A percentile compares a stretch with the other conserved stretches of the same genome.
phyloP scores from a whole-genome alignment of 1,140 invertebrate genomes.

The Centruroides sculpturatus region DNA sequence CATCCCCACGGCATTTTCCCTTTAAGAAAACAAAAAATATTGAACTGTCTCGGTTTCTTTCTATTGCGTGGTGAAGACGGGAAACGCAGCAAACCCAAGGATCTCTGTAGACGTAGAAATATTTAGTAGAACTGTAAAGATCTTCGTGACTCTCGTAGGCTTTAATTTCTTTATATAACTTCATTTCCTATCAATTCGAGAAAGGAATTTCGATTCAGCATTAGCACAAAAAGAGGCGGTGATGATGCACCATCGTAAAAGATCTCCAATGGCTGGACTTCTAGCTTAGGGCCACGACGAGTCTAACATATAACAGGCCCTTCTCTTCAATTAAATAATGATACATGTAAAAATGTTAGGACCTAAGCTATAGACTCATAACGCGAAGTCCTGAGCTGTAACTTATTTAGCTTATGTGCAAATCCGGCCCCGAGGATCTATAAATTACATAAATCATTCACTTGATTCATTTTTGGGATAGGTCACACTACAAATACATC shows the following conservation, averaged over 20 bases:
- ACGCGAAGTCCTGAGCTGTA: too few relatives aligned
- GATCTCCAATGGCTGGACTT: slow-evolving; percentile 4
- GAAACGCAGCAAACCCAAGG: slow-evolving; percentile 8
- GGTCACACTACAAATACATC: too few relatives aligned
- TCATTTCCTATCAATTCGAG: neutral
- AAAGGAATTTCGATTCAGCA: neutral
- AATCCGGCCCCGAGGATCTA: neutral
- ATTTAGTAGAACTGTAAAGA: neutral
- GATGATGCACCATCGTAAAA: slow-evolving; percentile 9
- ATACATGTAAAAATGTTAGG: neutral
- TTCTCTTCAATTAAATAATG: neutral
- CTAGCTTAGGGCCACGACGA: slow-evolving; percentile 2
- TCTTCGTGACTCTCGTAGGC: neutral
- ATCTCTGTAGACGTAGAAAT: slow-evolving; percentile 1
- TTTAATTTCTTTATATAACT: neutral
- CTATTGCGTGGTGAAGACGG: slow-evolving; percentile 3
- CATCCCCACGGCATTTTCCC: slow-evolving; percentile 8
- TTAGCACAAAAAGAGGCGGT: slow-evolving; percentile 1
- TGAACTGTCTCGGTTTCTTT: neutral
- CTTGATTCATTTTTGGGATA: too few relatives aligned
- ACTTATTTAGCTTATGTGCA: neutral
- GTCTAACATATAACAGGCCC: neutral
- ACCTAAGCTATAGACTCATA: too few relatives aligned
- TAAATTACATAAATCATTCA: too few relatives aligned
- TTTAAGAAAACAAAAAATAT: slow-evolving; percentile 9